Evolutionary conservation across 2,797 vertebrate genomes (phyloP).

Genomic region (Parauchenoglanis punctatus): DNA sequence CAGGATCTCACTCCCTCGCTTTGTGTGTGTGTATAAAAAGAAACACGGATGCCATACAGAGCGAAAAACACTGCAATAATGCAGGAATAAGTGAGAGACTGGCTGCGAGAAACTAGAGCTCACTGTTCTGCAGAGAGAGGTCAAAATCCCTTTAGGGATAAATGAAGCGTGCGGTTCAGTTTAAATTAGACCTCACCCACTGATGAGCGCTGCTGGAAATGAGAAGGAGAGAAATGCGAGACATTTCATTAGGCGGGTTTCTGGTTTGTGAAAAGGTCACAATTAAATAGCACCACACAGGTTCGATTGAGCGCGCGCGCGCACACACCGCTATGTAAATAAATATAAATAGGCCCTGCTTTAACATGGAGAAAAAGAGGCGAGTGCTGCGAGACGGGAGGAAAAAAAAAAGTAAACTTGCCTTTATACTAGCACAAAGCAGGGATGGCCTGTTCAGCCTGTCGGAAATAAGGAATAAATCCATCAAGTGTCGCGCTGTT

Average conservation of each 20-base stretch:
- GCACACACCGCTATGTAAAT: too few relatives aligned
- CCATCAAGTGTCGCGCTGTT: not conserved
- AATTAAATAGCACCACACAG: constrained; percentile 1
- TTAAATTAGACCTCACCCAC: constrained; percentile 42
- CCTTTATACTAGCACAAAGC: not conserved
- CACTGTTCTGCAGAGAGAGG: constrained; percentile 5
- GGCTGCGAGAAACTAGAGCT: not conserved
- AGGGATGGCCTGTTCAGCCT: not conserved
- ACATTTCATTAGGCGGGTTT: constrained; percentile 22
- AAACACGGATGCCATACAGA: not conserved
- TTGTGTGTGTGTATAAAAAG: not conserved
- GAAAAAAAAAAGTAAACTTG: not conserved
- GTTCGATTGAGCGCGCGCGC: not conserved
- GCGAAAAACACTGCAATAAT: not conserved
- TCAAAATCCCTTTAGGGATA: constrained; percentile 1
- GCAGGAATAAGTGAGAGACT: not conserved
- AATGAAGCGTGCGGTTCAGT: constrained; percentile 30
- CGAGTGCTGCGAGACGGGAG: not conserved
- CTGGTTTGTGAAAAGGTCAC: constrained; percentile 31
- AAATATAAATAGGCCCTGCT: not conserved
- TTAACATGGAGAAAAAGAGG: not conserved
- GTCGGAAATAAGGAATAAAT: not conserved
- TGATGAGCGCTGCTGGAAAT: constrained; percentile 36
- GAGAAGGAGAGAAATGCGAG: not conserved
- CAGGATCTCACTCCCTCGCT: not conserved